Base-by-base conservation (phyloP, 2,113 vertebrate species). In the Perognathus longimembris region DNA sequence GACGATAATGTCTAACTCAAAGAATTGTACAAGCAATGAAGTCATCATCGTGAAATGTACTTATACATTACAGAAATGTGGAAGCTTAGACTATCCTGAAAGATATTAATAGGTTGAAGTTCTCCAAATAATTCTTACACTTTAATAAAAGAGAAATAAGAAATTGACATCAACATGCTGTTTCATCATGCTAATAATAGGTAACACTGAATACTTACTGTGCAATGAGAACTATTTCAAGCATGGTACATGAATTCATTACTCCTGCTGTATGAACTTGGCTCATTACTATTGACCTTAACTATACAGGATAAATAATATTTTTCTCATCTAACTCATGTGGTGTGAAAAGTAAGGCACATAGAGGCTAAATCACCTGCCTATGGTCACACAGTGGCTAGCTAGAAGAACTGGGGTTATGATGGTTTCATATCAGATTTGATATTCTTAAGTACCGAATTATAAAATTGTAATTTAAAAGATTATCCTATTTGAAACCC, bases 181-280 rank as follows among this genome's bases (percentile, higher is more conserved):
- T 71, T 92, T 63, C 42, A 78, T 87, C 74, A 87, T 54, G 34
- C 36, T 67, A 93, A 71, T 82, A 81, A 89, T 22, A 80, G 57
- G 63, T 84, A 92, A 86, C 32, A 38, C 36, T 66, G 45, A 85
- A 32, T 93, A 22, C 17, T 83, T 89, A 70, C 6, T 64, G 40
- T 79, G 57, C 82, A 92, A 21, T 71, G 89, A 80, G 66, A 85
- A 78, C 50, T 61, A 74, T 75, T 90, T 5, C n/a, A 90, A 92
- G 21, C 15, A 88, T n/a, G 24, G 36, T 89, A 85, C 11, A 63
- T 54, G 50, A 54, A 54, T 15, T 54, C 50, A 54, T 54, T 54
- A 54, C 50, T 54, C 50, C 50, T 54, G 50, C 50, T 54, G 14
- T 54, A 54, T 54, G 84, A 22, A 80, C 61, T 70, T 88, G 80